Percentiles rank a stretch among this genome's conserved stretches.
These are phyloP conservation scores for Rhinogobius similis DNA, from an alignment of 2,113 vertebrate species.

Conservation along the genomic window DNA sequence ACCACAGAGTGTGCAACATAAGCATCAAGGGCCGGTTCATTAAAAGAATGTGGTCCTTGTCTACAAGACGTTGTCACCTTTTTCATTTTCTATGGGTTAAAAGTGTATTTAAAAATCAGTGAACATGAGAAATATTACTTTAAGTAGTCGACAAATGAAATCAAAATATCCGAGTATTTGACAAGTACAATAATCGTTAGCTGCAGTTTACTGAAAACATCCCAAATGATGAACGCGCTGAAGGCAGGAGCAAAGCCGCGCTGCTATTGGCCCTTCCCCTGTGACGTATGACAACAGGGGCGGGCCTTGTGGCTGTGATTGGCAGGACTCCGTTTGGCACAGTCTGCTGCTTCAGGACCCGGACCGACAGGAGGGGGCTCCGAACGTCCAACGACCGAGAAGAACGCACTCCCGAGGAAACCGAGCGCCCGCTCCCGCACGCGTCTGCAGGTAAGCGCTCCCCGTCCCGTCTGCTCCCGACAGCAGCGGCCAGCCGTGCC, in stretches of 20 bases:
- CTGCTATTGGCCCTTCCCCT: conserved; percentile 35
- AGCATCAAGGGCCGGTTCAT: too few relatives aligned
- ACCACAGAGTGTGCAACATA: too few relatives aligned
- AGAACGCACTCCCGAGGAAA: conserved; percentile 60
- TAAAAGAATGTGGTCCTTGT: too few relatives aligned
- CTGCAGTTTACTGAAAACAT: conserved; percentile 24
- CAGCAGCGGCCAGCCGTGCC: background rate
- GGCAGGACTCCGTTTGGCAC: conserved; percentile 51
- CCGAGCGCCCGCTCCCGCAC: conserved; percentile 29
- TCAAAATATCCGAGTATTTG: too few relatives aligned
- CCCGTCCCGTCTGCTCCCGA: background rate
- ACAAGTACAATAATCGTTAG: too few relatives aligned
- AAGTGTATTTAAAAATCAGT: too few relatives aligned
- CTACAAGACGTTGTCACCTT: too few relatives aligned
- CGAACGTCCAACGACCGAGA: conserved; percentile 67
- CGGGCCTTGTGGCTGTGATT: conserved; percentile 62
- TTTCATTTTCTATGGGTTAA: too few relatives aligned
- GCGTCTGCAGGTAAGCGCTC: background rate
- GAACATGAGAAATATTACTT: too few relatives aligned
- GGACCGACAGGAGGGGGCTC: conserved; percentile 64
- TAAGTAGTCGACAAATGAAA: too few relatives aligned
- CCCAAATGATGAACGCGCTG: conserved; percentile 17
- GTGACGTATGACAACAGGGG: conserved; percentile 35
- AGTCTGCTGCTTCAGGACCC: conserved; percentile 65
- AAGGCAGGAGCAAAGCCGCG: conserved; percentile 1